Base-by-base conservation (phyloP, 2,797 vertebrate species). In the Cuniculus paca region DNA sequence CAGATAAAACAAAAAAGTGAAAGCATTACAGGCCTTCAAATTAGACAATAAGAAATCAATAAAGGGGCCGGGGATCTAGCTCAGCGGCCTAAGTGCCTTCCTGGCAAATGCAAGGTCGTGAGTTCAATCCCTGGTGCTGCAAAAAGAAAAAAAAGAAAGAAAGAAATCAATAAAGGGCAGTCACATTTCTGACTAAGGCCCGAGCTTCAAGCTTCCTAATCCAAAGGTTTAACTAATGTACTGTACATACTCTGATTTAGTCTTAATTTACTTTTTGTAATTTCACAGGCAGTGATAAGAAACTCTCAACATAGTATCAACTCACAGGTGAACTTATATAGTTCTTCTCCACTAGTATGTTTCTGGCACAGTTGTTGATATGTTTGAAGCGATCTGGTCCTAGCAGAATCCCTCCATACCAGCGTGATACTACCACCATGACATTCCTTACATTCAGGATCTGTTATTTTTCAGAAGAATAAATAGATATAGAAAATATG, bases 311-410 rank as follows among this genome's bases (percentile, higher is more conserved):
- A 31, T 2, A 88, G 0, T 91, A 94, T 95, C 84, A 36, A 24
- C 99, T 99, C 98, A 99, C 99, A 97, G 9, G 70, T 54, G 98
- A 96, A 77, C 97, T 98, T 0, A 98, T 96, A 31, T 98, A 99
- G 80, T 98, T 98, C 90, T 99, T 98, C 90, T 99, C 99, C 86
- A 99, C 98, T 72, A 99, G 99, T 52, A 99, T 98, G 91, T 98
- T 99, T 92, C 99, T 99, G 24, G 99, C 99, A 97, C 99, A 99
- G 97, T 99, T 99, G 98, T 99, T 99, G 98, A 99, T 99, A 94
- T 99, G 99, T 97, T 99, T 99, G 97, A 99, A 99, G 88, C 99
- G 99, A 98, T 99, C 99, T 2, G 99, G 99, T 90, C 99, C 99
- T 60, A 99, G 96, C 95, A 99, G 98, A 97, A 99, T 99, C 1